Evolutionary conservation across 2,797 vertebrate genomes (phyloP).

Genomic region (Sciurus carolinensis): DNA sequence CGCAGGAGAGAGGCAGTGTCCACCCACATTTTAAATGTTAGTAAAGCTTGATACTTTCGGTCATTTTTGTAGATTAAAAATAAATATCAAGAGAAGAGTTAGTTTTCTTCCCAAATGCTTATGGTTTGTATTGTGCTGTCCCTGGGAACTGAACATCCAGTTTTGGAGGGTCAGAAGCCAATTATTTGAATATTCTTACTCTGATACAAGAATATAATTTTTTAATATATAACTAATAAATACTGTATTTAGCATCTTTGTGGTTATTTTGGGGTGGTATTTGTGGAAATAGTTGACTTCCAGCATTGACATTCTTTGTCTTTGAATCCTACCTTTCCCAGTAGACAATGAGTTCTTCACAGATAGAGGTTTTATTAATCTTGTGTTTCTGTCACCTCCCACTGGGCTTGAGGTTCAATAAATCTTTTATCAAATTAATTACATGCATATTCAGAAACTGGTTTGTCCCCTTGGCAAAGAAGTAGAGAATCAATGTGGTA

Average conservation of each 20-base stretch:
- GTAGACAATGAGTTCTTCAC: slow-evolving; percentile 27
- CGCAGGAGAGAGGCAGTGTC: neutral
- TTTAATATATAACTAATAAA: neutral
- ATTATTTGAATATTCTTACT: slow-evolving; percentile 60
- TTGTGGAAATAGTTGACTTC: slow-evolving; percentile 47
- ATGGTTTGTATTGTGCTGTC: neutral
- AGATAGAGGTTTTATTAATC: slow-evolving; percentile 20
- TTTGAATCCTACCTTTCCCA: neutral
- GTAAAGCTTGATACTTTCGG: neutral
- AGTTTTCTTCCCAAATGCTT: neutral
- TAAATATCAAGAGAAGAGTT: neutral
- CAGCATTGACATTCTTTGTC: slow-evolving; percentile 59
- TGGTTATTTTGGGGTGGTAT: neutral
- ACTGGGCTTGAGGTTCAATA: neutral
- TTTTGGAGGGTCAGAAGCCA: slow-evolving; percentile 15
- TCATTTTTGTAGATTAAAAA: slow-evolving; percentile 68
- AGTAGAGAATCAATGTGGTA: slow-evolving; percentile 44
- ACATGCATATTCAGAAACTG: slow-evolving; percentile 29
- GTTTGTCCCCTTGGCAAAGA: slow-evolving; percentile 49
- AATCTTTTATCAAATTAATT: slow-evolving; percentile 37
- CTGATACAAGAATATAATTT: neutral
- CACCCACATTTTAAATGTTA: neutral
- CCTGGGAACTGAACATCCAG: neutral
- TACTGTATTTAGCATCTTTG: slow-evolving; percentile 29
- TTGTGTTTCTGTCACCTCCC: slow-evolving; percentile 20